A percentile compares a stretch with the other conserved stretches of the same genome.
Conservation (phyloP, 2,113 vertebrate genomes). For the Bucco capensis region DNA sequence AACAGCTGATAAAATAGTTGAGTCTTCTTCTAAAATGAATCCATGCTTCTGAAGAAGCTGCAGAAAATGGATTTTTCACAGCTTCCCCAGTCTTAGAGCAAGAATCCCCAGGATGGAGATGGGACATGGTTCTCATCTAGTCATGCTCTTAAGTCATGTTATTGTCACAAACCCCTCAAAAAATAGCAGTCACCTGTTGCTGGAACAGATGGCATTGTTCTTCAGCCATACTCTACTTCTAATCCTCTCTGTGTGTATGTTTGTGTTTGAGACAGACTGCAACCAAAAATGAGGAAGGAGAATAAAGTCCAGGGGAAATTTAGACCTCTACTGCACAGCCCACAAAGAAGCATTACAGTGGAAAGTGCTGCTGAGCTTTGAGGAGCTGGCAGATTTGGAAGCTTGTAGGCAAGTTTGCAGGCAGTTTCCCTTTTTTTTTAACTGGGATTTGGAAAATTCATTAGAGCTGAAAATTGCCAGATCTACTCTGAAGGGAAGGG, state of each 20-base stretch:
- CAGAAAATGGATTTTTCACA: constrained; percentile 54
- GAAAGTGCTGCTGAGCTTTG: not conserved
- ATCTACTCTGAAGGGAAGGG: not conserved
- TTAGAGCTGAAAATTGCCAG: constrained; percentile 40
- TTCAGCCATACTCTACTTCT: not conserved
- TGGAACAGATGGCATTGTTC: constrained; percentile 30
- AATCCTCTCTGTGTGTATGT: not conserved
- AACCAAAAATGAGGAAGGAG: not conserved
- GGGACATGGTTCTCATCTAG: constrained; percentile 37
- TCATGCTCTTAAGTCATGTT: not conserved
- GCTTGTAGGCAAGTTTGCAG: not conserved
- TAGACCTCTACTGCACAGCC: not conserved
- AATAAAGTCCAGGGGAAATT: not conserved
- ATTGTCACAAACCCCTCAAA: constrained; percentile 31
- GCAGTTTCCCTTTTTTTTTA: constrained; percentile 28
- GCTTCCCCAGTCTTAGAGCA: constrained; percentile 27
- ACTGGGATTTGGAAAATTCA: constrained; percentile 48
- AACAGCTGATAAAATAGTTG: constrained; percentile 48
- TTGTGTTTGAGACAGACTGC: not conserved
- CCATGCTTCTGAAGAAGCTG: constrained; percentile 49
- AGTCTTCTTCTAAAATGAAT: constrained; percentile 31
- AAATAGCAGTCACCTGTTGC: constrained; percentile 40
- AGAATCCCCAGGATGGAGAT: constrained; percentile 5
- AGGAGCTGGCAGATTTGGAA: not conserved
- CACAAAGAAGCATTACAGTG: not conserved